phyloP scores from a whole-genome alignment of 2,888 invertebrate genomes.

The Adineta ricciae region DNA sequence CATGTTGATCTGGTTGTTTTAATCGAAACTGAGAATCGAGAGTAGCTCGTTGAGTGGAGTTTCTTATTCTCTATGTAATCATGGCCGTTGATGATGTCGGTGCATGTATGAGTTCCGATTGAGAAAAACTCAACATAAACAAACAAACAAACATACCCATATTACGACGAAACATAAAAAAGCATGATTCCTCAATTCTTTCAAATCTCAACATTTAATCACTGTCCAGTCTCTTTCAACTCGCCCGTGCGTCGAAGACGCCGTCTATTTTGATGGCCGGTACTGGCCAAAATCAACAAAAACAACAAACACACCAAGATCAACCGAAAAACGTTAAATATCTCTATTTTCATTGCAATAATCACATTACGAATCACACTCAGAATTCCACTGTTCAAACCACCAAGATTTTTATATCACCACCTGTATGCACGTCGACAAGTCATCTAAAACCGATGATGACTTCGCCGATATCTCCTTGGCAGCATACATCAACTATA shows the following conservation, averaged over 20 bases:
- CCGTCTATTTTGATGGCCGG: not conserved
- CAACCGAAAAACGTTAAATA: not conserved
- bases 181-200: not conserved
- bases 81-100: not conserved
- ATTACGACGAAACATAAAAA: not conserved
- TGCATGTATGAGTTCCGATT: not conserved
- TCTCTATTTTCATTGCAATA: not conserved
- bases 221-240: not conserved
- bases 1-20: not conserved
- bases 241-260: not conserved
- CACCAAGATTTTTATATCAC: not conserved
- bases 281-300: not conserved
- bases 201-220: no score
- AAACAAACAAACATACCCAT: not conserved
- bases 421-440: not conserved
- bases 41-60: not conserved
- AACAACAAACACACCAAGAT: not conserved
- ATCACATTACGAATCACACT: not conserved
- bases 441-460: not conserved
- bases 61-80: not conserved
- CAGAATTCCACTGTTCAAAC: not conserved
- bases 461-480: not conserved
- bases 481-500: not conserved
- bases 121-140: constrained; percentile 5
- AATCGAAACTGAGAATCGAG: not conserved